Conservation (phyloP, 2,888 invertebrate species). For the Metalampra italica region DNA sequence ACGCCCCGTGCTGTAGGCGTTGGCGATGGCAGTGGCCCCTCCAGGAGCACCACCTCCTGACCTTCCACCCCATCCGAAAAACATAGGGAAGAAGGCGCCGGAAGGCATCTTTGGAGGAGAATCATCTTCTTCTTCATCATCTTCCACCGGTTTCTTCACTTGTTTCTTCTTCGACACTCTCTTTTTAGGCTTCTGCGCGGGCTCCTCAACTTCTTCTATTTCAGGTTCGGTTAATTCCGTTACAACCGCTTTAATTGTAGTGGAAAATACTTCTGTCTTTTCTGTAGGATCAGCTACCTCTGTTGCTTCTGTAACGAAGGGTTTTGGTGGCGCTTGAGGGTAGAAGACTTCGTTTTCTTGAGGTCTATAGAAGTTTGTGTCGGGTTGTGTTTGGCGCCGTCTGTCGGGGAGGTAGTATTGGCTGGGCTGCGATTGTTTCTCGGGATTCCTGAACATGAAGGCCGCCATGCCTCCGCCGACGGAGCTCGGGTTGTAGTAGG, state of each 20-base stretch:
- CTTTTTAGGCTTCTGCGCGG: constrained; percentile 41
- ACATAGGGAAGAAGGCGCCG: constrained; percentile 83
- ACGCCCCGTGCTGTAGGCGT: constrained; percentile 84
- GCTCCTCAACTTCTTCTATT: constrained; percentile 48
- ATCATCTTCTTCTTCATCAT: constrained; percentile 75
- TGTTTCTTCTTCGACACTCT: constrained; percentile 61
- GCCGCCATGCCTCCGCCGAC: constrained; percentile 60
- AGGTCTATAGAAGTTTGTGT: constrained; percentile 49
- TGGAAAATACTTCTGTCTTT: constrained; percentile 43
- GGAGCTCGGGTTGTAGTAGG: constrained; percentile 53
- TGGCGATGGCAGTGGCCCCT: constrained; percentile 83
- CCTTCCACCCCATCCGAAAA: constrained; percentile 70
- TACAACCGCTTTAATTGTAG: constrained; percentile 43
- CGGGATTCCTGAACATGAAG: constrained; percentile 59
- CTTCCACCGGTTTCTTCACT: constrained; percentile 50
- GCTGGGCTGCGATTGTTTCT: constrained; percentile 39
- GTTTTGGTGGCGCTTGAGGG: constrained; percentile 35
- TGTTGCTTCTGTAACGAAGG: constrained; percentile 35
- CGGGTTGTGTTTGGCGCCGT: constrained; percentile 56
- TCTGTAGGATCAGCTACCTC: constrained; percentile 55
- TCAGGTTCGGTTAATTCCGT: constrained; percentile 61
- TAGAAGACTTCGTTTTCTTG: constrained; percentile 67
- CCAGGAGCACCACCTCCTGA: constrained; percentile 70
- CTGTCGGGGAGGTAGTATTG: constrained; percentile 66
- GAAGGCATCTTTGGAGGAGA: constrained; percentile 63